Base-by-base conservation (phyloP, 1,140 invertebrate species). In the Epicauta chinensis region DNA sequence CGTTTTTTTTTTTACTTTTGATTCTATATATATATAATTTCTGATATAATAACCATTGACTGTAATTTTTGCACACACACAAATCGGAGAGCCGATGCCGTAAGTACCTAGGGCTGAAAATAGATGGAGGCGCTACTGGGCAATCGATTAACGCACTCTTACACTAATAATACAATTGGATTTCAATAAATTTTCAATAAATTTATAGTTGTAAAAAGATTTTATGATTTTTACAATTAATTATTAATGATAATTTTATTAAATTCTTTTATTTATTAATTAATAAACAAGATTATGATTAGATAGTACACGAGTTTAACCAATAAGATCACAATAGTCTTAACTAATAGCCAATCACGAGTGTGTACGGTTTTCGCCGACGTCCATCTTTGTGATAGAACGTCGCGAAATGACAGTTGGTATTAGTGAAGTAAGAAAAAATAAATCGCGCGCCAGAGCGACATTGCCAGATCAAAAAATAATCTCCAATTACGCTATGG, bases 51-150 rank as follows among this genome's bases (percentile, higher is more conserved):
- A n/a, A n/a, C n/a, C n/a, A 34, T 55, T 55, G 45, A 55, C 53
- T 29, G 53, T 49, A 52, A 55, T 62, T 60, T 67, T 64, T 60
- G 58, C 62, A 65, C 61, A 51, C 63, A 65, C 62, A 51, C 56
- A 55, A 62, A 61, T 53, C 56, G 60, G n/a, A n/a, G n/a, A 64
- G 53, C 55, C 59, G 66, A 69, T 66, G 65, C 66, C 63, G 63
- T 65, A 70, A 67, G 65, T 71, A 68, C 69, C 68, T 71, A 63
- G 64, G 64, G 66, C 69, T 69, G 69, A 71, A 71, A 68, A 70
- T 71, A 70, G 66, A 70, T 69, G 67, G 69, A 59, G 63, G 64
- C 53, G 35, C 11, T 49, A 49, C 46, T 49, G 13, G 17, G n/a
- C 5, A n/a, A 15, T 16, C 36, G 13, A 49, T 12, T 16, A 2